Evolutionary conservation across 2,113 vertebrate genomes (phyloP), one percentile per base, ranked within the genome.

Genomic region (Anoplopoma fimbria): DNA sequence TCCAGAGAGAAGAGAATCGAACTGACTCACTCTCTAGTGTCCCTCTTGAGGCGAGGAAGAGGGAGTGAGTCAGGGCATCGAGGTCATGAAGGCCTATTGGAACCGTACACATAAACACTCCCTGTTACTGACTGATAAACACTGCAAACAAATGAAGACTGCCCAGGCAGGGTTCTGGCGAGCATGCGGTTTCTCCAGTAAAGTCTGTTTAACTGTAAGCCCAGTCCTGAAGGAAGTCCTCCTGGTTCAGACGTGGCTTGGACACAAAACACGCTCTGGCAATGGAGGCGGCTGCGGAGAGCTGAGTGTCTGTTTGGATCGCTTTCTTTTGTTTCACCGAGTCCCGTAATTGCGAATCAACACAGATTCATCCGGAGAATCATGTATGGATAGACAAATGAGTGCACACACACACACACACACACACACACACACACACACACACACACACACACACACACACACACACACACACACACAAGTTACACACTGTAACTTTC

Each of bases 41-140:
- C 9, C 14, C 33, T 76, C 25, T 73, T 45, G 40, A 13, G 61
- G 25, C 1, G 17, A 72, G 76, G 58, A 60, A 34, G 38, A 12
- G 33, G 27, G 82, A 68, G 62, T 51, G 45, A 81, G 45, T 49
- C 15, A 27, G 73, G 83, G 38, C 85, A 85, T 33, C 2, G 29
- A 83, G 89, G 87, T 91, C 90, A 89, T 58, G 34, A 79, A 75
- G 75, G 67, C 85, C 89, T 86, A 87, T 87, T 91, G 89, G 91
- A 92, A 75, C 64, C 81, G 17, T 83, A 74, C 82, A 53, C 75
- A 73, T 95, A 95, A 94, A 95, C 92, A 93, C 51, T 78, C 72
- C 36, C 64, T 92, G 89, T 93, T 92, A 92, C 86, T 53, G 72
- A 82, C 79, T 71, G 81, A 92, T 94, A 95, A 94, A 95, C 93